Conservation (phyloP, 2,113 vertebrate genomes). For the Glaucidium brasilianum region DNA sequence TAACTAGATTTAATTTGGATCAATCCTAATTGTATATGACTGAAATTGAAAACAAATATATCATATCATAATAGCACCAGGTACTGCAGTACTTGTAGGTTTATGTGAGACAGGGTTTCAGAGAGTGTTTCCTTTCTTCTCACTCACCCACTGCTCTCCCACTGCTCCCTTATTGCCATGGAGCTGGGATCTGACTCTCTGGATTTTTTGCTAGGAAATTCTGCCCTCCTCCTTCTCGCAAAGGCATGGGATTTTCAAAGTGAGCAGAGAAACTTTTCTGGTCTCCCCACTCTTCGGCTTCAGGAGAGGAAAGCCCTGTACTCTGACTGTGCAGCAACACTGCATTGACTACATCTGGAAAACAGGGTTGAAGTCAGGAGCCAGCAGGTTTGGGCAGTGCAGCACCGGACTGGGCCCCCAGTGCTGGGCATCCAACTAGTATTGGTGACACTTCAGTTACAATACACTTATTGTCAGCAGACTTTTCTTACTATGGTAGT, state of each 20-base stretch:
- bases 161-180: background rate
- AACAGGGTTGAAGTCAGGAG: background rate
- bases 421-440: background rate
- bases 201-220: background rate
- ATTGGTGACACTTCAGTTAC: background rate
- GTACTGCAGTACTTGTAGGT: background rate
- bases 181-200: background rate
- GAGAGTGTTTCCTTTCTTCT: background rate
- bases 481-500: background rate
- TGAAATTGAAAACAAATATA: conserved; percentile 10
- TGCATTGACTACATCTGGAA: background rate
- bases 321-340: background rate
- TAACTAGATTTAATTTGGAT: conserved; percentile 1
- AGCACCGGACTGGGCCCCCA: background rate
- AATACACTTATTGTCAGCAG: background rate
- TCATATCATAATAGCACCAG: background rate
- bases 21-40: background rate
- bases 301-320: background rate
- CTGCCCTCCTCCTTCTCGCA: background rate
- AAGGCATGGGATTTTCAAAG: background rate
- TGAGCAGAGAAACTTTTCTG: background rate
- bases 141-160: background rate
- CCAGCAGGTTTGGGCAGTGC: rapidly evolving
- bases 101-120: background rate
- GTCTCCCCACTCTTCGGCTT: background rate